Evolutionary conservation across 2,113 vertebrate species (phyloP).

Genomic region (Atrichornis clamosus): DNA sequence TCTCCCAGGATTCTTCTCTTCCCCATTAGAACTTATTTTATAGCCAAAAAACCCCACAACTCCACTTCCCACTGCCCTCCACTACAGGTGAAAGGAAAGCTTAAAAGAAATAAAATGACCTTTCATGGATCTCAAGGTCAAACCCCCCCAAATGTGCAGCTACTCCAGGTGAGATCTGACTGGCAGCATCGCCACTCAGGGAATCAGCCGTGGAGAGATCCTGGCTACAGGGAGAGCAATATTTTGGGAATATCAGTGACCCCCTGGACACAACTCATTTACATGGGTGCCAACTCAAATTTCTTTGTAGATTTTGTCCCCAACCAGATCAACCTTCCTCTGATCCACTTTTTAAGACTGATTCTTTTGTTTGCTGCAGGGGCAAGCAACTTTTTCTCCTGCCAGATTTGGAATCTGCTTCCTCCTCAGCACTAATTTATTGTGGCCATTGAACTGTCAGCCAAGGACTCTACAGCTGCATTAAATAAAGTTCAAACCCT

Average conservation of each 20-base stretch:
- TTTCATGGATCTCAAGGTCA: background rate
- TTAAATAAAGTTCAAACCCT: background rate
- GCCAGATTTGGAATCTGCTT: background rate
- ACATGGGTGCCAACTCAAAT: fast-evolving
- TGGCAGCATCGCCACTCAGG: fast-evolving
- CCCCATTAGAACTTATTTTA: background rate
- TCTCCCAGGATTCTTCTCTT: background rate
- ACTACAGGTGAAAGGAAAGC: background rate
- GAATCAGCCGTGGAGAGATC: fast-evolving
- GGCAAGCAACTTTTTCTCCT: background rate
- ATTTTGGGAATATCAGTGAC: background rate
- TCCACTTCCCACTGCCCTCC: too few relatives aligned
- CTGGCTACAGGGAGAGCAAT: background rate
- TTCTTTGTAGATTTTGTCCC: background rate
- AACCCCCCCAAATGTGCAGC: background rate
- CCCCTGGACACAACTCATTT: background rate
- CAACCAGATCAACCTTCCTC: background rate
- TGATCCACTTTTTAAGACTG: background rate
- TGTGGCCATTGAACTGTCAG: slow-evolving; percentile 13
- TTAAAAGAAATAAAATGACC: background rate
- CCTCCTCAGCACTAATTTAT: background rate
- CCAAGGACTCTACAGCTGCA: background rate
- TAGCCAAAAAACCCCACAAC: background rate
- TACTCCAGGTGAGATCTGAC: background rate
- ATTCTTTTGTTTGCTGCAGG: background rate